phyloP scores from a whole-genome alignment of 2,797 vertebrate species.

The Thamnophis elegans region DNA sequence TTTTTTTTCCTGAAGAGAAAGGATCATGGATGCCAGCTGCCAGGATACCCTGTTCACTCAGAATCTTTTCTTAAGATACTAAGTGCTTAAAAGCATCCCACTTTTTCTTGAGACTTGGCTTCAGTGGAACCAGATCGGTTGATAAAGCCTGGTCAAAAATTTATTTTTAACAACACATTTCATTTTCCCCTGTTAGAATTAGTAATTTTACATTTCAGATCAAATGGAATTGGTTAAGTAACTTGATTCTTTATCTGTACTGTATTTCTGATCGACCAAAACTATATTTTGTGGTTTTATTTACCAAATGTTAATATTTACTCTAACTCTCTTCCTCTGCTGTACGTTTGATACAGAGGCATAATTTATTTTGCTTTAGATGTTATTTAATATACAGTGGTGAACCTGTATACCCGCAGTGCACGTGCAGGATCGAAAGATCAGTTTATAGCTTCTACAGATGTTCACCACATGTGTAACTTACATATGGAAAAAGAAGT shows the following conservation, averaged over 20 bases:
- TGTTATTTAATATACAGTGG: slow-evolving; percentile 33
- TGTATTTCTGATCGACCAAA: slow-evolving; percentile 33
- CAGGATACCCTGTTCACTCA: slow-evolving; percentile 1
- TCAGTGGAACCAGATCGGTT: slow-evolving; percentile 54
- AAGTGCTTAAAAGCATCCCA: slow-evolving; percentile 46
- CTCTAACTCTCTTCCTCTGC: no score
- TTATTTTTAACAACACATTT: slow-evolving; percentile 45
- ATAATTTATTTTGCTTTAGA: slow-evolving; percentile 29
- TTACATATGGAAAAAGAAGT: slow-evolving; percentile 58
- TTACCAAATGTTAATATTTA: slow-evolving; percentile 35
- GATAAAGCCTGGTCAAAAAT: slow-evolving; percentile 54
- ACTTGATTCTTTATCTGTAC: slow-evolving; percentile 12
- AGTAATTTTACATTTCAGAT: slow-evolving; percentile 36
- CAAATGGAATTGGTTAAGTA: slow-evolving; percentile 30
- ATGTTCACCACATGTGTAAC: slow-evolving; percentile 69
- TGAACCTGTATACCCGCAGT: slow-evolving; percentile 27
- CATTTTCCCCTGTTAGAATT: not conserved
- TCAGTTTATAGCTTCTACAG: slow-evolving; percentile 61
- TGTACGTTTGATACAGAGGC: slow-evolving; percentile 2
- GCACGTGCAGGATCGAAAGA: slow-evolving; percentile 42
- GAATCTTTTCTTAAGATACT: slow-evolving; percentile 1
- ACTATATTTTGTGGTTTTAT: not conserved
- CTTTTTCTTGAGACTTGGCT: slow-evolving; percentile 50
- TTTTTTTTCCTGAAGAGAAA: not conserved
- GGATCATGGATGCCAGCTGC: not conserved